Base-by-base conservation (phyloP, 2,888 invertebrate genomes). In the Philopedon plagiatum region DNA sequence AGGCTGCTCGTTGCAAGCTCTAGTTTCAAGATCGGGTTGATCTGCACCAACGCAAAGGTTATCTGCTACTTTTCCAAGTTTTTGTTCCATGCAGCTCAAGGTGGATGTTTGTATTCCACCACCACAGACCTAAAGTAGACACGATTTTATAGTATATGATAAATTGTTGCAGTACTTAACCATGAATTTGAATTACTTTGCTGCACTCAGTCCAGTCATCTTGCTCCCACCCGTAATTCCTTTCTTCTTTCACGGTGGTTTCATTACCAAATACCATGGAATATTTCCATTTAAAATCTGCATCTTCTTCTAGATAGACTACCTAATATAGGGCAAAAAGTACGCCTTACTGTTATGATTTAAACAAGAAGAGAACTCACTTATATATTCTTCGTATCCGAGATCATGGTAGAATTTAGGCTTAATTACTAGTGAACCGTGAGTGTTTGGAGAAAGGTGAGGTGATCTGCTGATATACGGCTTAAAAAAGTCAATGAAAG, bases 171-270 rank as follows among this genome's bases (percentile, higher is more conserved):
- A n/a, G n/a, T n/a, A n/a, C n/a, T n/a, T n/a, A n/a, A n/a, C n/a
- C n/a, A n/a, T n/a, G n/a, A n/a, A n/a, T n/a, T n/a, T 11, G n/a
- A 4, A 18, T 34, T 56, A 65, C 65, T 54, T 58, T 66, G 23
- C 49, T 66, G 18, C 66, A 66, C 34, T 66, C 57, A 3, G 58
- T 66, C 66, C 66, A 66, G 9, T 18, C 66, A 44, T 66, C 66
- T 44, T 66, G 66, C 29, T 66, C 66, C 58, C 58, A 66, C 9
- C 46, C 0, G n/a, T 66, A 66, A 13, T 41, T 66, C 11, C 66
- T 44, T 58, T 66, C 66, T 58, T 66, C 66, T 15, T 13, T 56
- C 32, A 49, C 32, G 11, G n/a, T n/a, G 5, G 66, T 66, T 21
- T 66, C 66, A 37, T 66, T 66, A 7, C 66, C 66, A n/a, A 58